Evolutionary conservation across 2,113 vertebrate species (phyloP), one percentile per base, ranked within the genome.

Genomic region (Okapia johnstoni): DNA sequence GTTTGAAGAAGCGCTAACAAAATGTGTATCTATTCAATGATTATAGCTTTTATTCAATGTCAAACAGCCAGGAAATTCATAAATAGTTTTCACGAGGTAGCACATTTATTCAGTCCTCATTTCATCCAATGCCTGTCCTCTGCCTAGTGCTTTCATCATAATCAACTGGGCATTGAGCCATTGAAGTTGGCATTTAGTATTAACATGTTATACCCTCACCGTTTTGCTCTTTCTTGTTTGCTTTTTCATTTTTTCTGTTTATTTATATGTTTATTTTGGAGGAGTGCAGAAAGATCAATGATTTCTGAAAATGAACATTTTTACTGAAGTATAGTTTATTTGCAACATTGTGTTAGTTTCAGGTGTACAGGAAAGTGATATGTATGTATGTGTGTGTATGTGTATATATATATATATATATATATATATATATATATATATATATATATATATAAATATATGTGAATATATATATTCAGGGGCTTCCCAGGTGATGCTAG

Each of bases 251-350:
- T 55, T 96, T 92, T 61, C 61, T 83, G 57, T 92, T 89, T 89
- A 76, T 88, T 90, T 96, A 83, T 87, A 73, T 93, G 94, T 93
- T 90, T 73, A 76, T 70, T 98, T 97, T 76, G 79, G 92, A 96
- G 43, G 73, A 96, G n/a, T 50, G 81, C 85, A 96, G 97, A 97
- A 66, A 97, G 81, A 95, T 96, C 91, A 95, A 90, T 98, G 96
- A 94, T 97, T 98, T 98, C 96, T 97, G 90, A 98, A 96, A 98
- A 97, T 81, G 50, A 98, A 11, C 90, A 36, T 88, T 96, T 83
- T 55, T 83, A 55, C 19, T 55, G 80, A 83, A 40, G 52, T 81
- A 36, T 36, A 81, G 50, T 36, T 36, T 52, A 54, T 54, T 81
- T 36, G 21, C 79, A 81, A 54, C 21, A 52, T 5, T 54, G 79